Base-by-base conservation (phyloP, 30 jellyfish, hydroid and myxozoan genomes). In the Pelagia noctiluca region DNA sequence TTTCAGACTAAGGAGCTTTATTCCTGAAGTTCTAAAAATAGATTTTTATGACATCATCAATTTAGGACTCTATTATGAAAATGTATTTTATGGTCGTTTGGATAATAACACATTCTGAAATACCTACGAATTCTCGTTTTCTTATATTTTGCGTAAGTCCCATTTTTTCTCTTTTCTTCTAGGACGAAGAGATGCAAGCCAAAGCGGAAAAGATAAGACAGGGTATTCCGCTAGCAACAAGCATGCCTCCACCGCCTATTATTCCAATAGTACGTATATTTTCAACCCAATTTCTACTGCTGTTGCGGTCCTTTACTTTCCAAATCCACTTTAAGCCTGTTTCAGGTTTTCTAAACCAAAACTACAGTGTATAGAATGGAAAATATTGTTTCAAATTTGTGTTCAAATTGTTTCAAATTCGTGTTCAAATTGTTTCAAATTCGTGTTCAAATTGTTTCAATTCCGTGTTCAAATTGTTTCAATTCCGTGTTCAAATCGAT, bases 101-200 rank as follows among this genome's bases (percentile, higher is more conserved):
- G 8, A 42, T 16, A 42, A 8, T 8, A 8, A 16, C 16, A 5
- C 16, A 5, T 42, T 5, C 57, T 8, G 16, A 8, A 5, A 5
- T 42, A 16, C 57, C 8, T 42, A 42, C 8, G 57, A 8, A 42
- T 42, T 8, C 57, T 42, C 16, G 57, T 16, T 42, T 42, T 16
- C 12, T 42, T 8, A 42, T 8, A 16, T 42, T 42, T 42, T 42
- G 8, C 8, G 12, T 5, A 42, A 42, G 57, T 42, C 12, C 12
- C 57, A 42, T 16, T 5, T 68, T 71, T 36, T 42, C 13, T 2
- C 47, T 46, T 72, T 47, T 26, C 22, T 30, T 49, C 1, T 42
- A 82, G 92, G 92, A 82, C 46, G 75, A 82, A 1, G 92, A 53
- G 24, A 82, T 82, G 85, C 54, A 60, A 36, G 42, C 35, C 12